phyloP scores from a whole-genome alignment of 2,797 vertebrate genomes.

The Petrocephalus schoutedeni region DNA sequence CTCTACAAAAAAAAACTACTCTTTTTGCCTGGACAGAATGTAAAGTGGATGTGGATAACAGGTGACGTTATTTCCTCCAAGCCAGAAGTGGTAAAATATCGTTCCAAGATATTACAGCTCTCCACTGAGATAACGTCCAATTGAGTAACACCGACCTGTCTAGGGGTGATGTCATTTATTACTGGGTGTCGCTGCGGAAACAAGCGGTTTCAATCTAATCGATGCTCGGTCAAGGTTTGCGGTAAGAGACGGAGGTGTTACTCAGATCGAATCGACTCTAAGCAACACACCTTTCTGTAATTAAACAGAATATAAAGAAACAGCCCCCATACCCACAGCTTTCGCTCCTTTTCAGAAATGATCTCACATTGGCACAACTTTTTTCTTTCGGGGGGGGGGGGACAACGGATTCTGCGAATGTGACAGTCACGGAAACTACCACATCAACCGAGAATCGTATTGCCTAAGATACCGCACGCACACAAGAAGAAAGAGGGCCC shows the following conservation, averaged over 20 bases:
- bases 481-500: neutral
- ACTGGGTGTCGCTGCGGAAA: neutral
- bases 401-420: neutral
- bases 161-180: constrained; percentile 14
- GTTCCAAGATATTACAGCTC: neutral
- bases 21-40: neutral
- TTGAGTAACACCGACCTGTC: neutral
- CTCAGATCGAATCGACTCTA: neutral
- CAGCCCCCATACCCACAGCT: neutral
- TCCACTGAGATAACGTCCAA: neutral
- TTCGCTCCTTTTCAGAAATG: neutral
- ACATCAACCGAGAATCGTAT: neutral
- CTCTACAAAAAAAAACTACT: neutral
- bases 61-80: neutral
- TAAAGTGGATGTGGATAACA: neutral
- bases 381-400: neutral
- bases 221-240: neutral
- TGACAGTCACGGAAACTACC: neutral
- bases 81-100: neutral
- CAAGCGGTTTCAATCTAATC: neutral
- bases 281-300: neutral
- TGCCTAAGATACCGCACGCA: neutral
- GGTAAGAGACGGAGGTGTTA: neutral
- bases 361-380: neutral
- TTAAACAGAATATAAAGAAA: neutral